phyloP scores from a whole-genome alignment of 2,797 vertebrate species.

The Melopsittacus undulatus region DNA sequence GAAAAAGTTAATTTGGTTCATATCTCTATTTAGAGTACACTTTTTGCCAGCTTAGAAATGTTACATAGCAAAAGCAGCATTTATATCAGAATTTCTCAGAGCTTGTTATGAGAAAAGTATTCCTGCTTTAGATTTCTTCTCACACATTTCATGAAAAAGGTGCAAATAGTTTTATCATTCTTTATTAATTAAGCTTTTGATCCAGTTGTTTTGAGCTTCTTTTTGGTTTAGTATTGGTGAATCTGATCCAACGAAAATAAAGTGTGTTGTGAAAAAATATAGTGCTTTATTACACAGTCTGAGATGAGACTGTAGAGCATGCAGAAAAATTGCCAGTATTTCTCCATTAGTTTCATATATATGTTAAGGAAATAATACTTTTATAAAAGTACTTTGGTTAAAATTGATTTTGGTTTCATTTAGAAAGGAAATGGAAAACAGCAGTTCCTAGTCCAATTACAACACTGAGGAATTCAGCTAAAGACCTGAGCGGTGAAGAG shows the following conservation, averaged over 20 bases:
- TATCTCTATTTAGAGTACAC: constrained; percentile 9
- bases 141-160: background rate
- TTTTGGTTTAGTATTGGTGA: background rate
- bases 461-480: constrained; percentile 63
- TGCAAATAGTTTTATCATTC: background rate
- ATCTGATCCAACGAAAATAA: background rate
- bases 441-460: constrained; percentile 48
- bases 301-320: background rate
- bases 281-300: background rate
- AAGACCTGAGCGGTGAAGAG: constrained; percentile 79
- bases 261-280: background rate
- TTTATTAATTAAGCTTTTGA: background rate
- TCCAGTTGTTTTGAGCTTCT: background rate
- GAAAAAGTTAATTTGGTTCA: background rate
- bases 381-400: background rate
- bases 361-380: background rate
- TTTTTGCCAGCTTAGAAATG: background rate
- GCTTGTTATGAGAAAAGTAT: background rate
- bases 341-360: background rate
- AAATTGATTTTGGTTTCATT: constrained; percentile 49
- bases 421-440: constrained; percentile 87
- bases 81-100: background rate
- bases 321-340: background rate
- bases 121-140: constrained; percentile 1
- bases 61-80: background rate